Evolutionary conservation across 2,888 invertebrate species (phyloP).

Genomic region (Barypeithes pellucidus): DNA sequence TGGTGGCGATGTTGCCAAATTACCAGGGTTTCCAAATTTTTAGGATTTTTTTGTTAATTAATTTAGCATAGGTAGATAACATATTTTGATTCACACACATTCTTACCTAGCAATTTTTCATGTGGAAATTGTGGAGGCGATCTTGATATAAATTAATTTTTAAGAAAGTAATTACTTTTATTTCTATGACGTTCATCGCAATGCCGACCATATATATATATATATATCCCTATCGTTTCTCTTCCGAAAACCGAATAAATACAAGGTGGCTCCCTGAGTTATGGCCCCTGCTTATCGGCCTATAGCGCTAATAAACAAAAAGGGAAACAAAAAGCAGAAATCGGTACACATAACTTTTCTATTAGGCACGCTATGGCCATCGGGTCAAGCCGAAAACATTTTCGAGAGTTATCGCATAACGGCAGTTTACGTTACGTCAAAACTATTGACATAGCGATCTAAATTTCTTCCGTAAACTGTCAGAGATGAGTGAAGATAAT

Average conservation of each 20-base stretch:
- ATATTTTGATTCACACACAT: too few species aligned
- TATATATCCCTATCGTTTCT: constrained; percentile 35
- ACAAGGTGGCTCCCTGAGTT: constrained; percentile 45
- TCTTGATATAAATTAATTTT: constrained; percentile 1
- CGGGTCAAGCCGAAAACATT: constrained; percentile 37
- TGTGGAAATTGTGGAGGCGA: too few species aligned
- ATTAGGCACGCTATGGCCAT: constrained; percentile 42
- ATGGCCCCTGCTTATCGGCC: constrained; percentile 34
- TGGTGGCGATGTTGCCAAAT: too few species aligned
- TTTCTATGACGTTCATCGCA: constrained; percentile 15
- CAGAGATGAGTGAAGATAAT: too few species aligned
- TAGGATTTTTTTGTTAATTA: too few species aligned
- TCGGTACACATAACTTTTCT: constrained; percentile 46
- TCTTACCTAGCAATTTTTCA: too few species aligned
- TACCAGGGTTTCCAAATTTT: too few species aligned
- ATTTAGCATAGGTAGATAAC: too few species aligned
- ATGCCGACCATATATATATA: constrained; percentile 9
- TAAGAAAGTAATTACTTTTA: constrained; percentile 1
- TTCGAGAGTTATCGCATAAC: constrained; percentile 30
- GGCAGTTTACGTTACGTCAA: not conserved
- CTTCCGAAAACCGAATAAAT: constrained; percentile 39
- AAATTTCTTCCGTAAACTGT: too few species aligned
- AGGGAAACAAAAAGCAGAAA: constrained; percentile 44
- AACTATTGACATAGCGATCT: too few species aligned
- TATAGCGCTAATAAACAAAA: constrained; percentile 45